These are phyloP conservation scores for Isichthys henryi DNA, from an alignment of 2,113 vertebrate genomes.

Conservation along the genomic window DNA sequence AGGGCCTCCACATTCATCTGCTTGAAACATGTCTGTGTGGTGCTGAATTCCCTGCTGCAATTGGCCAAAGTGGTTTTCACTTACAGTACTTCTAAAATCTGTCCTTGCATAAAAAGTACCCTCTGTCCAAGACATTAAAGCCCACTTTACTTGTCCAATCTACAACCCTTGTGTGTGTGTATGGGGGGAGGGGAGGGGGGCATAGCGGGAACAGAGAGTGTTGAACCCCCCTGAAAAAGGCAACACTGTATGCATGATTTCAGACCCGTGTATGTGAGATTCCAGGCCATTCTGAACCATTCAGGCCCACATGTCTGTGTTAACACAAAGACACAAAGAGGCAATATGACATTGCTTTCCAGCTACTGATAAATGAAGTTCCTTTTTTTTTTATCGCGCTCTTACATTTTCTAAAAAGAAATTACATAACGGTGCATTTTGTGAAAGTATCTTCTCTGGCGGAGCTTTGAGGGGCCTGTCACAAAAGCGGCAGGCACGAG, in stretches of 20 bases:
- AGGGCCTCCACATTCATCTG: not conserved
- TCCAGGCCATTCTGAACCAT: not conserved
- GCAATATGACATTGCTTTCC: constrained; percentile 6
- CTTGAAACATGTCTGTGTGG: not conserved
- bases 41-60: not conserved
- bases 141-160: not conserved
- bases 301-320: not conserved
- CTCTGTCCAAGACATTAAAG: not conserved
- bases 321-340: constrained; percentile 2
- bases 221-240: not conserved
- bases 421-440: constrained; percentile 19
- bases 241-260: not conserved
- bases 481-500: constrained; percentile 24
- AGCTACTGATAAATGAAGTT: not conserved
- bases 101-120: not conserved
- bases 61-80: not conserved
- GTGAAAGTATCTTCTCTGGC: not conserved
- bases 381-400: not conserved
- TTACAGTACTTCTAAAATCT: not conserved
- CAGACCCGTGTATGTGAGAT: not conserved
- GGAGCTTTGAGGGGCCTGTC: constrained; percentile 1
- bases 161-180: not conserved
- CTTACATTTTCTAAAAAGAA: constrained; percentile 12
- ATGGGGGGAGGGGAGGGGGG: not conserved
- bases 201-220: not conserved